These are phyloP conservation scores for Drosophila limbata DNA, from an alignment of 2,888 invertebrate species.

Conservation along the genomic window DNA sequence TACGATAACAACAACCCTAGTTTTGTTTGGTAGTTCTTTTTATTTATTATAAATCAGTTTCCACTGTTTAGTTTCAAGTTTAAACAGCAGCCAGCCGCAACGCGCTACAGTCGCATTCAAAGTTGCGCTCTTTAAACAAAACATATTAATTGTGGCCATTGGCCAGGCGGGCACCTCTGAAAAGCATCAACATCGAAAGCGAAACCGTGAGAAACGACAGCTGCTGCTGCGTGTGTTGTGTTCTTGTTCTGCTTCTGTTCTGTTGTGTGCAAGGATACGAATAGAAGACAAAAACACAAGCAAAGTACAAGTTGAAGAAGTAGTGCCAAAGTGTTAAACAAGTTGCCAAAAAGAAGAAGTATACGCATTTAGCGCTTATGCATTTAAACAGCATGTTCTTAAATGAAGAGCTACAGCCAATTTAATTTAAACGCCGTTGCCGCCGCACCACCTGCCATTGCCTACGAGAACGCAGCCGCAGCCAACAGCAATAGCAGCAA, in stretches of 20 bases:
- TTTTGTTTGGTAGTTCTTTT: conserved; percentile 66
- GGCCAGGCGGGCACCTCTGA: conserved; percentile 33
- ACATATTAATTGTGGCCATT: conserved; percentile 42
- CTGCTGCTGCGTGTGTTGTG: conserved; percentile 71
- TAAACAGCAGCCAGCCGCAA: conserved; percentile 71
- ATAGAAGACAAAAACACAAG: conserved; percentile 43
- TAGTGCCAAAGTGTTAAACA: conserved; percentile 75
- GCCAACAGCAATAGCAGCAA: conserved; percentile 48
- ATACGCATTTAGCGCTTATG: conserved; percentile 37
- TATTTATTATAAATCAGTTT: conserved; percentile 79
- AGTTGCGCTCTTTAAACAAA: conserved; percentile 34
- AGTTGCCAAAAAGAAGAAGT: conserved; percentile 64
- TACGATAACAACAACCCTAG: conserved; percentile 64
- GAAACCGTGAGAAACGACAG: conserved; percentile 81
- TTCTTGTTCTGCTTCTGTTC: conserved; percentile 14
- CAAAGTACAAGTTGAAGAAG: conserved; percentile 36
- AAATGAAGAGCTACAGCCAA: conserved; percentile 82
- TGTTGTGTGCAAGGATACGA: conserved; percentile 61
- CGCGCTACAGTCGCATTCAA: conserved; percentile 57
- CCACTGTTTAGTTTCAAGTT: conserved; percentile 60
- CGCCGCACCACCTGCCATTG: conserved; percentile 69
- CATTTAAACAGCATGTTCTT: conserved; percentile 71
- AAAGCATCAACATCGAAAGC: conserved; percentile 65
- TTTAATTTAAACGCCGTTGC: conserved; percentile 75
- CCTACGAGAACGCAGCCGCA: conserved; percentile 74